phyloP scores from a whole-genome alignment of 2,888 invertebrate species.

The Andrena dorsata region DNA sequence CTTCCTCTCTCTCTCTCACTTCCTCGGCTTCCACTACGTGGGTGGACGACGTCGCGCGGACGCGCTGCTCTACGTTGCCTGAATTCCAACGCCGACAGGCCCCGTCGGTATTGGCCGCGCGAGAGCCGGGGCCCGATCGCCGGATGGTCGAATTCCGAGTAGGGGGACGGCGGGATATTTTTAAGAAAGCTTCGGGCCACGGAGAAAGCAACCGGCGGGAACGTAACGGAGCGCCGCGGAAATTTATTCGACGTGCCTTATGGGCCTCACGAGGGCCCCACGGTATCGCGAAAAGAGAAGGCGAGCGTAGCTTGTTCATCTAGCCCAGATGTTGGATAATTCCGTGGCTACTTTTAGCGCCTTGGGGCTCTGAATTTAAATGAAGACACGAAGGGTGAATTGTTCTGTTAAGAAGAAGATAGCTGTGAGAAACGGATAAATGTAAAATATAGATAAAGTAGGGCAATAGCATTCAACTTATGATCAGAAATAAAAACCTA shows the following conservation, averaged over 20 bases:
- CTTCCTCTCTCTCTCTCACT: constrained; percentile 16
- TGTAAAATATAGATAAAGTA: too few species aligned
- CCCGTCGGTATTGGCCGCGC: constrained; percentile 26
- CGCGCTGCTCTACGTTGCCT: constrained; percentile 48
- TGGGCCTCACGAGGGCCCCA: not conserved
- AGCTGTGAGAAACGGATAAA: too few species aligned
- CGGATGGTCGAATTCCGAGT: constrained; percentile 53
- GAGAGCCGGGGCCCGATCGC: constrained; percentile 17
- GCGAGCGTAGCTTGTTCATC: not conserved
- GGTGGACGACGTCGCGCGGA: constrained; percentile 55
- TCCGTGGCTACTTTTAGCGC: constrained; percentile 6
- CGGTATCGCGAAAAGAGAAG: not conserved
- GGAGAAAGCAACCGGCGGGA: constrained; percentile 38
- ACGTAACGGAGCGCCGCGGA: constrained; percentile 30
- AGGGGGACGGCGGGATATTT: constrained; percentile 37
- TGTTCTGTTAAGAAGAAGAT: not conserved
- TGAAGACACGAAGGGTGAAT: not conserved
- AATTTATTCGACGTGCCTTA: constrained; percentile 27
- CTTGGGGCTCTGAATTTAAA: not conserved
- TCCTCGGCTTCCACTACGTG: constrained; percentile 44
- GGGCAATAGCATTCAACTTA: too few species aligned
- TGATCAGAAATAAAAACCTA: too few species aligned
- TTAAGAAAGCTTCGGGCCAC: constrained; percentile 35
- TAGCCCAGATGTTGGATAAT: not conserved
- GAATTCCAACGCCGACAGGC: constrained; percentile 55